These are phyloP conservation scores for Lonchura striata DNA, from an alignment of 2,113 vertebrate genomes.

Conservation along the genomic window DNA sequence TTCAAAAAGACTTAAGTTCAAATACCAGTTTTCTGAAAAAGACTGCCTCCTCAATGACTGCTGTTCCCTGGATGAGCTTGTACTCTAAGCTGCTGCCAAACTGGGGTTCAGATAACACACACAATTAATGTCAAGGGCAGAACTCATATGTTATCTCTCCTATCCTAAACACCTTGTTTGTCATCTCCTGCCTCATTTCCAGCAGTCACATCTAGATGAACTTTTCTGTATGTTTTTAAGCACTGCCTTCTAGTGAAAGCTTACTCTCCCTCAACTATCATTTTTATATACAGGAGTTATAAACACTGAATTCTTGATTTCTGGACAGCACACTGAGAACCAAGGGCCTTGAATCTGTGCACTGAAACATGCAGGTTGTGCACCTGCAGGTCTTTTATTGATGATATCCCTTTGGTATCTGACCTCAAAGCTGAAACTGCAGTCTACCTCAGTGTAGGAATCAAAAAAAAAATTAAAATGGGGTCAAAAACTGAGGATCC, in stretches of 20 bases:
- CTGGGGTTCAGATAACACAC: neutral
- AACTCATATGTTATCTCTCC: neutral
- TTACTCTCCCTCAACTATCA: neutral
- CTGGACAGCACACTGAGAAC: neutral
- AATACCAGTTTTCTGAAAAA: neutral
- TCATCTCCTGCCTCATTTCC: neutral
- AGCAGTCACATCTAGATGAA: neutral
- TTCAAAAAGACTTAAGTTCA: neutral
- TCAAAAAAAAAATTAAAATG: neutral
- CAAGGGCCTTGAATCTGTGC: neutral
- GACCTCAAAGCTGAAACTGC: neutral
- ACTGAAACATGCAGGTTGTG: neutral
- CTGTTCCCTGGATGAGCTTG: neutral
- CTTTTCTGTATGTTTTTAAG: neutral
- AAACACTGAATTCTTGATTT: neutral
- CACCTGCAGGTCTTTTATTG: neutral
- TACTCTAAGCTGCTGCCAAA: neutral
- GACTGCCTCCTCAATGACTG: neutral
- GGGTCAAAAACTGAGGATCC: neutral
- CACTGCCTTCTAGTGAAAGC: neutral
- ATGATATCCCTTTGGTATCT: neutral
- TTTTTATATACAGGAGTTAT: neutral
- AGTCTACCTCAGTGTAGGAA: neutral
- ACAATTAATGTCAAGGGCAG: neutral
- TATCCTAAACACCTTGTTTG: neutral